phyloP scores from a whole-genome alignment of 1,140 invertebrate species.

The Drosophila lacteicornis region DNA sequence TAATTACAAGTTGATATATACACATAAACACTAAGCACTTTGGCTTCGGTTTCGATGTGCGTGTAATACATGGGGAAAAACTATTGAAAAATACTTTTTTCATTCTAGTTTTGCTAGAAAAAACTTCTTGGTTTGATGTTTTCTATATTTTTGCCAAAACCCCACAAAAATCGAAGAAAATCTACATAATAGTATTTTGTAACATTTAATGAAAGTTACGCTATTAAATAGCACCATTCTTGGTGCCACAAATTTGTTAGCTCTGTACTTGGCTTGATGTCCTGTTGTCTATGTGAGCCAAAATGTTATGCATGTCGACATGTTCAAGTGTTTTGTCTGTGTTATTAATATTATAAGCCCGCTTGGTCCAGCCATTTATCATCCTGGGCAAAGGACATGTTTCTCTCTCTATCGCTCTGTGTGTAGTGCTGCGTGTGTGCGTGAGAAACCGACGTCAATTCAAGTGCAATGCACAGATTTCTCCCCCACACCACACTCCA shows the following conservation, averaged over 20 bases:
- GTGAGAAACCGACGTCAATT: slow-evolving; percentile 43
- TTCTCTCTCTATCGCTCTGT: slow-evolving; percentile 3
- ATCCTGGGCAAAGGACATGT: slow-evolving; percentile 57
- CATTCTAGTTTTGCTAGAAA: neutral
- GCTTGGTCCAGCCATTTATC: slow-evolving; percentile 73
- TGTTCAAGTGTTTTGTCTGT: slow-evolving; percentile 80
- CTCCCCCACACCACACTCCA: neutral
- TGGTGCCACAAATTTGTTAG: neutral
- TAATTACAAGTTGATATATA: slow-evolving; percentile 79
- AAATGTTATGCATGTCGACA: slow-evolving; percentile 77
- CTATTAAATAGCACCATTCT: too few relatives aligned
- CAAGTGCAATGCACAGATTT: slow-evolving; percentile 66
- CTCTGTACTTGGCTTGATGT: slow-evolving; percentile 15
- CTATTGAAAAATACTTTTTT: neutral
- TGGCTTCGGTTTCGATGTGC: slow-evolving; percentile 33
- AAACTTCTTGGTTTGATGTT: neutral
- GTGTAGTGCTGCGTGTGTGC: slow-evolving; percentile 23
- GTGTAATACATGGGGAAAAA: slow-evolving; percentile 9
- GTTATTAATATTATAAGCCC: slow-evolving; percentile 84
- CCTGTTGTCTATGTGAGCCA: slow-evolving; percentile 46
- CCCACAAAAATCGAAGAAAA: too few relatives aligned
- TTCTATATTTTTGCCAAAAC: too few relatives aligned
- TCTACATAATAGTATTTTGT: too few relatives aligned
- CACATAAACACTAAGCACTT: slow-evolving; percentile 41
- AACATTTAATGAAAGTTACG: too few relatives aligned